Base-by-base conservation (phyloP, 2,888 invertebrate species). In the Platycheirus rosarum region DNA sequence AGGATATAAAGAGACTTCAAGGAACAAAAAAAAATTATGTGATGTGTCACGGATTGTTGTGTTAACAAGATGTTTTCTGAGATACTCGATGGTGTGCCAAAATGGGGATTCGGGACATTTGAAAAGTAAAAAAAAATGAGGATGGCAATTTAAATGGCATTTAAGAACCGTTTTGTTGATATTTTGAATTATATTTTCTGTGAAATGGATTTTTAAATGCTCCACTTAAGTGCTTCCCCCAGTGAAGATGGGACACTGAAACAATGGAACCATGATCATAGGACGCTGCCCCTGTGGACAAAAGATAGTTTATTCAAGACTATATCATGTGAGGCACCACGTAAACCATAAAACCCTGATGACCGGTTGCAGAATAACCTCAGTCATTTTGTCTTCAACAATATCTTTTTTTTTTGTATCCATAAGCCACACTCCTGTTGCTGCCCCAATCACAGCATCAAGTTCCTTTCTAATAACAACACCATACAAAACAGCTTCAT, bases 1-100 rank as follows among this genome's bases (percentile, higher is more conserved):
- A 87, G 85, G 85, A 57, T 46, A 57, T 53, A 44, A 29, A 18
- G 65, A 85, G 84, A 78, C 40, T 18, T 37, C 65, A 77, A 11
- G 1, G 49, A 77, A 26, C 4, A 44, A 62, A 14, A 73, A 35
- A 51, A 49, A 42, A 71, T 42, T 77, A n/a, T n/a, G 55, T 68
- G 53, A 77, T 82, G 66, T 82, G 77, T 77, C 82, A 71, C 62
- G 55, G 77, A 71, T 82, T 82, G 82, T 73, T 82, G 82, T 62
- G 71, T 77, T 76, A 65, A 80, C 80, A 80, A 70, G 80, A 80
- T 76, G 76, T 76, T 71, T 53, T 44, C n/a, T 14, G 40, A 57
- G 42, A 70, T 65, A 46, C 49, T 60, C 53, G 76, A 62, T 48
- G 42, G 44, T 20, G 46, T 35, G n/a, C 13, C 8, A 18, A 60